Evolutionary conservation across 2,797 vertebrate species (phyloP), one percentile per base, ranked within the genome.

Genomic region (Apogon talboti): DNA sequence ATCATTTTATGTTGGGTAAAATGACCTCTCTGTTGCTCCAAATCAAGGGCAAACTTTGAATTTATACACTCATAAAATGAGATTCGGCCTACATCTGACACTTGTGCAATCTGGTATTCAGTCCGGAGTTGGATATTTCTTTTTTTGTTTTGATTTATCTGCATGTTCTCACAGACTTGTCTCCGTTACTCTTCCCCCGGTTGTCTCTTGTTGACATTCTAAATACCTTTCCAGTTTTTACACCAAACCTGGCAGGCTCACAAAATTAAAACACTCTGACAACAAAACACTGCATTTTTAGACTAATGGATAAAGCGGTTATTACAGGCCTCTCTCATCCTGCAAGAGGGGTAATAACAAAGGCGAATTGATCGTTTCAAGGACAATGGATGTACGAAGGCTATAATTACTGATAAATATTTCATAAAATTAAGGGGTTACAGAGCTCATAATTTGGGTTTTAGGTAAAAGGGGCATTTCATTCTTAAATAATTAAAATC

Each of bases 271-370:
- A 81, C 53, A 77, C 68, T 66, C 54, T 48, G 28, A 75, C 38
- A 73, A 86, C 45, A 48, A 84, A 87, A 87, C 81, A 90, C 84
- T 84, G 85, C 85, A 82, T 85, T 76, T 75, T 54, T 56, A 75
- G 78, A 85, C 65, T 75, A 68, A 87, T 81, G 72, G 57, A 78
- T 83, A 79, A 86, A 88, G 81, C 78, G 42, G 81, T 85, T 88
- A 85, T 76, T 81, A 84, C 67, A 73, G 62, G 79, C 84, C 82
- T 89, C 84, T 87, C 69, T 86, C 78, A 89, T 88, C 86, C 86
- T 78, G 86, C 88, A 79, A 88, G 87, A 92, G 85, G 82, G 52
- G 75, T 82, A 81, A 89, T 84, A 89, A 89, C 86, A 81, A 86
- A 79, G 80, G 73, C 53, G 56, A 53, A 76, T 64, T 79, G 21